Base-by-base conservation (phyloP, 2,888 invertebrate genomes). In the Strigamia transsilvanica region DNA sequence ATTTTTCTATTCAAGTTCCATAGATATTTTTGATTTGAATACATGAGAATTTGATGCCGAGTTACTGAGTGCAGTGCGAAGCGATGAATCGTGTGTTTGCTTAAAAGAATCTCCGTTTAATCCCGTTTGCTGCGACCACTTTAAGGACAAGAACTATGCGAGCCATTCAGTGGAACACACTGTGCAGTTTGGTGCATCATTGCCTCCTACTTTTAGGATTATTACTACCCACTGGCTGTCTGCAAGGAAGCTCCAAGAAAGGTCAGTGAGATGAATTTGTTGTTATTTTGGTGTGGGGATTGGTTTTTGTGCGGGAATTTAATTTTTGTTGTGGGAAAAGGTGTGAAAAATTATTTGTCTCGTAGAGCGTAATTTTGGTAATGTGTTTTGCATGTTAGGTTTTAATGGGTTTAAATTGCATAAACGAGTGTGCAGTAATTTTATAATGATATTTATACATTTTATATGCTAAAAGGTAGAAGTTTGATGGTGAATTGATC, bases 121-220 rank as follows among this genome's bases (percentile, higher is more conserved):
- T 12, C 66, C 66, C 66, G 21, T 27, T n/a, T 66, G 66, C 66
- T 66, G 66, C 23, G 13, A 27, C 61, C 13, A 66, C 66, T 27
- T 27, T 15, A 15, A 66, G 23, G 23, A 18, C 66, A 27, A n/a
- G 66, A 66, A 66, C 66, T 66, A 66, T 66, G 66, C 66, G 66
- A 66, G 66, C 66, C 66, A 66, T 66, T 66, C 66, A 66, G 32
- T 66, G 66, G 66, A 66, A 66, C 66, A 66, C 66, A 7, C 66
- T 66, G 12, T 66, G 23, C 66, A 66, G 66, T 66, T 66, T 66
- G 66, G 66, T 66, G 66, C 66, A 23, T 66, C 66, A 66, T 66
- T 66, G 66, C 66, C 66, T 66, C 27, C 66, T 66, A 12, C 66
- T 66, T 66, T 66, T 66, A 27, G 66, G 66, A 66, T 66, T 66